Evolutionary conservation across 2,888 invertebrate genomes (phyloP).

Genomic region (Rhagonycha fulva): DNA sequence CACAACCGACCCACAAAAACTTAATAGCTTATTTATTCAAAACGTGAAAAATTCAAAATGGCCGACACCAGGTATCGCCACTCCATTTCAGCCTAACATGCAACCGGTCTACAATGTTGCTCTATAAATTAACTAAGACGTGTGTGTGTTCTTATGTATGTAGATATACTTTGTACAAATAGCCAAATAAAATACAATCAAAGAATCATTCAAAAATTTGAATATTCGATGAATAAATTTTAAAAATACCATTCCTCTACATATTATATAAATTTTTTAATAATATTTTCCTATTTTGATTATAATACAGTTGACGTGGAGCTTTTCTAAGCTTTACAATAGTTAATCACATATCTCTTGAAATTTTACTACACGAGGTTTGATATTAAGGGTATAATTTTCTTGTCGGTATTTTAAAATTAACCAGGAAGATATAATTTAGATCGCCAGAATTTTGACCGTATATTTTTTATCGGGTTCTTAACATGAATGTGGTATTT

Average conservation of each 20-base stretch:
- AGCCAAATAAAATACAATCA: background rate
- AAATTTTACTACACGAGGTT: slow-evolving; percentile 2
- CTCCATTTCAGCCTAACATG: slow-evolving; percentile 34
- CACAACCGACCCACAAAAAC: slow-evolving; percentile 55
- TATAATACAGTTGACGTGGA: background rate
- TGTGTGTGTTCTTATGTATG: slow-evolving; percentile 8
- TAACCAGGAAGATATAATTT: slow-evolving; percentile 20
- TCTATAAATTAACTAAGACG: slow-evolving; percentile 29
- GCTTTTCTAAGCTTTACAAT: background rate
- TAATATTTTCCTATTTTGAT: background rate
- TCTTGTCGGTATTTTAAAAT: slow-evolving; percentile 13
- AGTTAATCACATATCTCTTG: background rate
- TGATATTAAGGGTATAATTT: slow-evolving; percentile 19
- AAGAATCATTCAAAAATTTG: background rate
- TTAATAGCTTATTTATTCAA: slow-evolving; percentile 59
- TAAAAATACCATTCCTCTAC: background rate
- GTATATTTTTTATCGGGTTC: slow-evolving; percentile 3
- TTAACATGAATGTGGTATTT: slow-evolving; percentile 1
- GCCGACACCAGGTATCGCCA: slow-evolving; percentile 46
- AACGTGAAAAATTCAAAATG: slow-evolving; percentile 58
- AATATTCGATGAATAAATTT: background rate
- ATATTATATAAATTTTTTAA: background rate
- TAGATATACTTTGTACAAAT: background rate
- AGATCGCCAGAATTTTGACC: slow-evolving; percentile 8
- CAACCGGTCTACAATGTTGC: slow-evolving; percentile 38